Conservation (phyloP, 1,140 invertebrate species). For the Drosophila chauvacae region DNA sequence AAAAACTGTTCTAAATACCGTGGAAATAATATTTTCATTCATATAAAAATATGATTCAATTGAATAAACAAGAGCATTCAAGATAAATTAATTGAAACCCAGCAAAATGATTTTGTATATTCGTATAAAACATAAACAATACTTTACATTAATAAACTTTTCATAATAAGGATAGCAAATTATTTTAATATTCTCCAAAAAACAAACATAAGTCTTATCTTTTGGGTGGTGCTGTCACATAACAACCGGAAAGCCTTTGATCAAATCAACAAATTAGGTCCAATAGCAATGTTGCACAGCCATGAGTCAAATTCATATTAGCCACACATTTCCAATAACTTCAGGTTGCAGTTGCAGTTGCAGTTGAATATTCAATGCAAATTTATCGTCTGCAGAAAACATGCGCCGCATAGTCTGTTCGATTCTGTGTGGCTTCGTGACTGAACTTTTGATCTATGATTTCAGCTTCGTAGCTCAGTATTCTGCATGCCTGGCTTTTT, state of each 20-base stretch:
- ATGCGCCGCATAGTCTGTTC: constrained; percentile 58
- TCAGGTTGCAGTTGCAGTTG: constrained; percentile 28
- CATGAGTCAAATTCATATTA: constrained; percentile 51
- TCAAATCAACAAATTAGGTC: constrained; percentile 27
- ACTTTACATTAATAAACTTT: no score
- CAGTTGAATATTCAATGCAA: constrained; percentile 40
- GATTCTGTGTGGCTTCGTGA: constrained; percentile 73
- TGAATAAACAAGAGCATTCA: no score
- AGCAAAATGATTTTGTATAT: not conserved
- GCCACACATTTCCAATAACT: constrained; percentile 42
- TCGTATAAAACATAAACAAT: no score
- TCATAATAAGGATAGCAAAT: not conserved
- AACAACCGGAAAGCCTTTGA: constrained; percentile 11
- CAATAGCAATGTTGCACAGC: constrained; percentile 3
- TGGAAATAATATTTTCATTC: not conserved
- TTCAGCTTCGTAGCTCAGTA: constrained; percentile 32
- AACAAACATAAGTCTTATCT: not conserved
- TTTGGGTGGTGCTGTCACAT: not conserved
- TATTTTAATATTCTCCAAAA: not conserved
- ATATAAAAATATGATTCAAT: no score
- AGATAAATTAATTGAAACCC: no score
- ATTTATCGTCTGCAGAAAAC: constrained; percentile 34
- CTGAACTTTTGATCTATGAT: constrained; percentile 76
- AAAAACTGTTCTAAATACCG: no score
- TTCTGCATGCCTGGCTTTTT: constrained; percentile 20